Evolutionary conservation across 2,113 vertebrate species (phyloP), one percentile per base, ranked within the genome.

Genomic region (Motacilla tschutschensis): DNA sequence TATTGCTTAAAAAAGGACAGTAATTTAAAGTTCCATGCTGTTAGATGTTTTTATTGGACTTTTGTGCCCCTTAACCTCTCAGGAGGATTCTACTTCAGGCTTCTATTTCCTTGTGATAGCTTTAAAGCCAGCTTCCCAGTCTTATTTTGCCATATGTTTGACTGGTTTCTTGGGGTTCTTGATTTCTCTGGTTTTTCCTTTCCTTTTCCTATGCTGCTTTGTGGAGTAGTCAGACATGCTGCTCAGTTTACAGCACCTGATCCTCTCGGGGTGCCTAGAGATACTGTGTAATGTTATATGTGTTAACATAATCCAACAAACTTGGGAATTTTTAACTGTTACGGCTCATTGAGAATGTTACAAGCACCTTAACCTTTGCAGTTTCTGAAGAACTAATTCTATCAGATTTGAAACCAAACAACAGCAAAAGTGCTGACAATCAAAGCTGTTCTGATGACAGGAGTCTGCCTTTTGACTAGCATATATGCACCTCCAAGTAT

Each of bases 201-300:
- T 53, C 6, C 31, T 65, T 29, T 14, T 33, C 25, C 14, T 53
- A 9, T 70, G 6, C 14, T 47, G 1, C 8, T 50, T 46, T 26
- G 12, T 66, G 38, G 16, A 62, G 31, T 8, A 60, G 7, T 53
- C 25, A 53, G 47, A 86, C 65, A 70, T 41, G 4, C 15, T 69
- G 47, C 35, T 72, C 31, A 35, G 7, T 58, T 41, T 63, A 71
- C 66, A 75, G 33, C 17, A 31, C 8, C 41, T 55, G 14, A 72
- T 72, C 14, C 12, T 46, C 9, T 40, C 7, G 2, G 33, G 19
- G 10, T 54, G 12, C 31, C 24, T 14, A 8, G 40, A n/a, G 10
- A 36, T 8, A n/a, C 6, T 0, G 0, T 33, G 6, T 35, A 51
- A 43, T 3, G 2, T 35, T 75, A n/a, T 13, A 38, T 3, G 1